Conservation (phyloP, 2,113 vertebrate species). For the Rousettus leschenaultii region DNA sequence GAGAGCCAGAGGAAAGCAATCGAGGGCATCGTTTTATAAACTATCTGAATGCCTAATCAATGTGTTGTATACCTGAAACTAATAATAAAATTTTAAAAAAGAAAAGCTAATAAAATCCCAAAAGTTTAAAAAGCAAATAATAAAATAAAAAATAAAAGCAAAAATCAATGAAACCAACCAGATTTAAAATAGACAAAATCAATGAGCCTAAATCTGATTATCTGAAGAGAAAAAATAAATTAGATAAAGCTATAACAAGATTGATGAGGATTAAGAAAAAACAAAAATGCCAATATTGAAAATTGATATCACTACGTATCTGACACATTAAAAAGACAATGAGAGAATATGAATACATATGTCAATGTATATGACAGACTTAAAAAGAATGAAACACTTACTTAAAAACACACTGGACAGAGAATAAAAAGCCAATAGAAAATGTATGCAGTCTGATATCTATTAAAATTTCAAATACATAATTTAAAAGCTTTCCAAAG, state of each 20-base stretch:
- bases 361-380: background rate
- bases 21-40: too few species aligned
- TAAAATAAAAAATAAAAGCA: background rate
- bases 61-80: too few species aligned
- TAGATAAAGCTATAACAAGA: background rate
- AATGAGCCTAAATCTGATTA: background rate
- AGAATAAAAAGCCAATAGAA: background rate
- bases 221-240: background rate
- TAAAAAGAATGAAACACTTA: background rate
- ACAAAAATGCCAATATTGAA: background rate
- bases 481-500: background rate
- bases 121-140: background rate
- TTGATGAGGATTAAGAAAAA: background rate
- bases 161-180: background rate
- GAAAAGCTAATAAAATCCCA: background rate
- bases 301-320: background rate
- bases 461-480: background rate
- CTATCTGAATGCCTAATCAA: too few species aligned
- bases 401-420: background rate
- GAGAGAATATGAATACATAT: background rate
- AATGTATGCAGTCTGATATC: background rate
- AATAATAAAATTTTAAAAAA: too few species aligned
- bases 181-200: background rate
- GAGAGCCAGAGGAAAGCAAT: too few species aligned
- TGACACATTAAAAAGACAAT: background rate